Base-by-base conservation (phyloP, 2,888 invertebrate genomes). In the Drosophila multiciliata region DNA sequence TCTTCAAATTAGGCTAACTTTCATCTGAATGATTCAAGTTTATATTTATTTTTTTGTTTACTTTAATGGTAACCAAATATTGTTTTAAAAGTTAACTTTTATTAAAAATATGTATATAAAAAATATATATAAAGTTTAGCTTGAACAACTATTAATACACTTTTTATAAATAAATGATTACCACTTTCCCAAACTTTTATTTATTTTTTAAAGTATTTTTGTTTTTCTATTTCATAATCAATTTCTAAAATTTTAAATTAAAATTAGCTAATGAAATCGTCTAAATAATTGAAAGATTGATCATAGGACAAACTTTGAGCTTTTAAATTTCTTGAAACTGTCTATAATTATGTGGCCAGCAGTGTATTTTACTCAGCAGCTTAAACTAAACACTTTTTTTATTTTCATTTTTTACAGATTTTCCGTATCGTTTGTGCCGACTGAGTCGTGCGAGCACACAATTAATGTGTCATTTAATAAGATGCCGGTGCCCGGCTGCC, bases 391-490 rank as follows among this genome's bases (percentile, higher is more conserved):
- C 26, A n/a, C 32, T 17, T 20, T n/a, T 38, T 15, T 8, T 6
- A 1, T 26, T 15, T n/a, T 45, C 5, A 52, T 15, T 36, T 5
- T n/a, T 40, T 32, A 36, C 52, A 95, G 97, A 91, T 99, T 99
- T 94, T 97, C 98, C 76, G 99, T 99, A 69, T 98, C 98, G 87
- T 99, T 99, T 93, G 96, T 98, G 76, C 99, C 99, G 60, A 97
- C 98, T 36, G 98, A 98, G 93, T 96, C 98, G 40, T 98, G 98
- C 92, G 97, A 98, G 92, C 99, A 99, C 94, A 96, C 97, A 72
- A 98, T 99, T 86, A 98, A 98, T 94, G 99, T 99, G 74, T 98
- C 98, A 70, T 99, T 99, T 93, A 99, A 99, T 94, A 98, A 98
- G 94, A 95, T 94, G 94, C 95, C 96, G 57, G 96, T 97, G 29